Conservation (phyloP, 1,140 invertebrate genomes). For the Diploscapter pachys region DNA sequence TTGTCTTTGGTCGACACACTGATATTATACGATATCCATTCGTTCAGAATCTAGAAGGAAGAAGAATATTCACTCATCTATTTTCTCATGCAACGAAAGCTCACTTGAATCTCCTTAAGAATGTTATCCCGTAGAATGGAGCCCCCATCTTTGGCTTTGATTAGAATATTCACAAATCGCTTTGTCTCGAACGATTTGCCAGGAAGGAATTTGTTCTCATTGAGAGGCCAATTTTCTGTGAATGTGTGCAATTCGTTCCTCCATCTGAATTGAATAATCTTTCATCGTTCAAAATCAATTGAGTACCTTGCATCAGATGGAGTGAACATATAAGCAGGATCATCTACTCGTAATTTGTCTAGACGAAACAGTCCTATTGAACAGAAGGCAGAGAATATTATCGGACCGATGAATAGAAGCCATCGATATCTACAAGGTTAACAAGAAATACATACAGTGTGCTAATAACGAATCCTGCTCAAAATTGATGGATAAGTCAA, state of each 20-base stretch:
- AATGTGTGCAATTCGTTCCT: constrained; percentile 52
- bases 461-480: background rate
- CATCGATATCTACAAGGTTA: constrained; percentile 40
- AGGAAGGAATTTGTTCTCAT: constrained; percentile 59
- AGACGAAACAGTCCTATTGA: constrained; percentile 52
- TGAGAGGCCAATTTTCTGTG: constrained; percentile 53
- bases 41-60: constrained; percentile 39
- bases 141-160: constrained; percentile 42
- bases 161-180: constrained; percentile 55
- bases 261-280: constrained; percentile 47
- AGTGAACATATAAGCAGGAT: constrained; percentile 58
- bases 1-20: constrained; percentile 51
- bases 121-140: constrained; percentile 52
- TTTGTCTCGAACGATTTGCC: constrained; percentile 59
- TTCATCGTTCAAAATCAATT: constrained; percentile 12
- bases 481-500: too few relatives aligned
- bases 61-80: too few relatives aligned
- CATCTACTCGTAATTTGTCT: constrained; percentile 51
- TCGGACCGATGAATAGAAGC: constrained; percentile 50
- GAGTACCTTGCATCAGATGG: constrained; percentile 52
- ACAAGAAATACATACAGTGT: constrained; percentile 16
- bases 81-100: too few relatives aligned
- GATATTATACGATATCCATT: constrained; percentile 54
- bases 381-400: constrained; percentile 46
- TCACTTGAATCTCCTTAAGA: constrained; percentile 49